A percentile compares a stretch with the other conserved stretches of the same genome.
Conservation (phyloP, 1,140 invertebrate species). For the Olivierus martensii region DNA sequence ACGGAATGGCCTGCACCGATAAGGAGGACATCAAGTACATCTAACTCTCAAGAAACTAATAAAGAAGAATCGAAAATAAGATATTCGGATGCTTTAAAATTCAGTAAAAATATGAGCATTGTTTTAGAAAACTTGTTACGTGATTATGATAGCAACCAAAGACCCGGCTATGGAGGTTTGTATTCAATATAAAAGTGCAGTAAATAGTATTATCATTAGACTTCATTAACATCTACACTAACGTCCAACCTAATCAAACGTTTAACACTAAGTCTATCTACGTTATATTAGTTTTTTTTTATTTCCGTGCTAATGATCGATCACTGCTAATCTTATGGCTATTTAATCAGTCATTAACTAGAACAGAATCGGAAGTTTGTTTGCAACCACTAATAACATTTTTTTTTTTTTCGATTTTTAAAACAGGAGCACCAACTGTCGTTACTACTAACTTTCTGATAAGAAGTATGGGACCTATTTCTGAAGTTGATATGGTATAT, state of each 20-base stretch:
- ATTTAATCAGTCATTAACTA: no score
- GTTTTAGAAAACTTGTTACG: conserved; percentile 68
- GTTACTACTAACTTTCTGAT: conserved; percentile 84
- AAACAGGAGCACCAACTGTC: conserved; percentile 62
- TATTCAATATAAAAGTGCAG: not conserved
- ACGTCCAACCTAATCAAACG: no score
- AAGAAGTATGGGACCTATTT: conserved; percentile 87
- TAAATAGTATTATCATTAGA: no score
- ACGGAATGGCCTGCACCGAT: not conserved
- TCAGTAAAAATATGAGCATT: conserved; percentile 18
- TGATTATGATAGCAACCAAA: conserved; percentile 77
- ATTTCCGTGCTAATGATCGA: not conserved
- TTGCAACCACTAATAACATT: not conserved
- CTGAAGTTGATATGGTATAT: conserved; percentile 83
- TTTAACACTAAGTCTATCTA: no score
- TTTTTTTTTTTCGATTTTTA: not conserved
- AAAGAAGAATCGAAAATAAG: no score
- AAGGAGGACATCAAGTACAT: not conserved
- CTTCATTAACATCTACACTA: no score
- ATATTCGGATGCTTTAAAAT: not conserved
- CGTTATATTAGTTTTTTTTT: not conserved
- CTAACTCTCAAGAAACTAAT: no score
- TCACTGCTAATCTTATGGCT: no score
- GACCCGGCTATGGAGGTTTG: conserved; percentile 66
- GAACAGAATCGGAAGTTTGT: not conserved